Evolutionary conservation across 2,888 invertebrate species (phyloP), one percentile per base, ranked within the genome.

Genomic region (Cactoblastis cactorum): DNA sequence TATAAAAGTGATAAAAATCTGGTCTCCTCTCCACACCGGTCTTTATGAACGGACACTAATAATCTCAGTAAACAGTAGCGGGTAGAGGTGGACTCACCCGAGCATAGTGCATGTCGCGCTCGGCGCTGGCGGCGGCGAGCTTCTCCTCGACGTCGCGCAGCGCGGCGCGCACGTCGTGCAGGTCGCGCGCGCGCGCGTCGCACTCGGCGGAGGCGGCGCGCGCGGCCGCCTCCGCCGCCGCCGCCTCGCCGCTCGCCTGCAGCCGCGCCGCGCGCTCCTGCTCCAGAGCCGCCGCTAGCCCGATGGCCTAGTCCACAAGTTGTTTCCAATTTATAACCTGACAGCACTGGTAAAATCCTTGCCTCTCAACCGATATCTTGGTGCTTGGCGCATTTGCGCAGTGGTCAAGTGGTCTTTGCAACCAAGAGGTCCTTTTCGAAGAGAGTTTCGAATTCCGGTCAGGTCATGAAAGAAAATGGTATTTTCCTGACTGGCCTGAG

Each of bases 231-330:
- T 89, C 90, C 9, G 86, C 86, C 35, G 86, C 74, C n/a, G 83
- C 94, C 50, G 96, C 90, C 71, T 98, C 98, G n/a, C 94, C 92
- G 69, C 96, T 94, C 52, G 97, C 89, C 19, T 94, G 91, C 54
- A 94, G 92, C 55, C 97, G 94, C 69, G 96, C 96, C 61, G 95
- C 94, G 53, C 95, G 94, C 86, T 98, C 98, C 77, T 97, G 97
- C 68, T 98, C 98, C 50, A 98, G 83, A 71, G 98, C 96, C 41
- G 95, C 94, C 55, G 96, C 94, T 14, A 98, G 86, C 0, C 94
- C 95, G 65, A 94, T 92, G 34, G 95, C 95, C 90, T 90, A 62
- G 6, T 12, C 28, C 4, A 35, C n/a, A 45, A 8, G 11, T 38
- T 11, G 1, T 38, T 18, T 3, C 14, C 15, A 35, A 38, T 28